Base-by-base conservation (phyloP, 2,113 vertebrate genomes). In the Scomber japonicus region DNA sequence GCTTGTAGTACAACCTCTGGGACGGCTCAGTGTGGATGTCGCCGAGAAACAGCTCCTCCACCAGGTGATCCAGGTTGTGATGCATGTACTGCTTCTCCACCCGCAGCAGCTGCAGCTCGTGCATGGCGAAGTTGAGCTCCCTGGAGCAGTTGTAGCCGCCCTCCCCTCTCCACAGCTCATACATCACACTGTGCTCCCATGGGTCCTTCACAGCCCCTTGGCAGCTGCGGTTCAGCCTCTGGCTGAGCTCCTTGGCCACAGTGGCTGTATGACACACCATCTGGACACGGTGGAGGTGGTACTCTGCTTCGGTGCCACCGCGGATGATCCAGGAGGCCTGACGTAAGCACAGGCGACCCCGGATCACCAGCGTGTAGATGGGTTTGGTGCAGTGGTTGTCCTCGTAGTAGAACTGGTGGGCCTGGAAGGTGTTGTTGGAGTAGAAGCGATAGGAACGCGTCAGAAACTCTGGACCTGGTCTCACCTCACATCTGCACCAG, bases 271-370 rank as follows among this genome's bases (percentile, higher is more conserved):
- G 98, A 81, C 94, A 96, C 74, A 97, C 95, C 74, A 97, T 91
- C 90, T 97, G 96, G 35, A 96, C 78, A 0, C 80, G 93, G 75
- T 97, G 96, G 35, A 99, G 94, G 78, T 98, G 96, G 61, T 99
- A 98, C 87, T 99, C 97, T 0, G 97, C 97, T 83, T 99, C 97
- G 0, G 98, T 99, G 78, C 97, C 98, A 0, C 98, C 98, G 0
- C 97, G 96, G 74, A 98, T 96, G 94, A 99, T 98, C 98, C 98
- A 99, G 80, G 98, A 99, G 3, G 97, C 96, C 88, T 98, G 97
- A 3, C 96, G 97, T 2, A 97, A 92, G 1, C 97, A 96, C 35
- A 98, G 94, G 19, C 97, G 97, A 31, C 98, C 98, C 0, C 94
- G 94, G 53, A 96, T 91, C 19, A 97, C 69, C 83, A 93, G 82